A percentile compares a stretch with the other conserved stretches of the same genome.
Evolutionary conservation across 2,888 invertebrate genomes (phyloP).

Genomic region (Euspilapteryx auroguttella): DNA sequence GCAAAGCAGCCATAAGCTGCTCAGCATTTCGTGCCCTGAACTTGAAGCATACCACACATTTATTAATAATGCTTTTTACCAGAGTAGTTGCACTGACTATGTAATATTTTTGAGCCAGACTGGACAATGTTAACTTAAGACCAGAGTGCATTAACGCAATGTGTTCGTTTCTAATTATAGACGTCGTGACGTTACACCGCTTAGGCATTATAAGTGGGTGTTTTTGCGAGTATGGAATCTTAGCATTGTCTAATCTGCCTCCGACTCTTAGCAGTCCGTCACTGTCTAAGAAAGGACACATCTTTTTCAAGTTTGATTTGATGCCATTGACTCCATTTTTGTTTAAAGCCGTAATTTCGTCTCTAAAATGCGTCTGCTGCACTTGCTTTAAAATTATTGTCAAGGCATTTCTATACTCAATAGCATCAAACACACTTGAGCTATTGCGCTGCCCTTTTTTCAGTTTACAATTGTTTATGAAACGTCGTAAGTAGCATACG

Average conservation of each 20-base stretch:
- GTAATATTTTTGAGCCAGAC: no score
- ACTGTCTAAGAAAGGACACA: conserved; percentile 3
- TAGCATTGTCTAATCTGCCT: conserved; percentile 2
- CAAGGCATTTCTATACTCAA: background rate
- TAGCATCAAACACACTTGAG: no score
- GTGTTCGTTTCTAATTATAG: no score
- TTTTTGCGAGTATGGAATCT: conserved; percentile 1
- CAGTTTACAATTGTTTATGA: background rate
- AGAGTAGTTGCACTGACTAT: no score
- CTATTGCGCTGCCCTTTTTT: background rate
- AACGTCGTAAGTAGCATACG: background rate
- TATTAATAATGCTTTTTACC: no score
- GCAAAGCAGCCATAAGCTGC: no score
- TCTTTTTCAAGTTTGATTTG: background rate
- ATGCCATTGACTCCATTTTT: background rate
- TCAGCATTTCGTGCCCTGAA: no score
- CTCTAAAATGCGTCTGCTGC: background rate
- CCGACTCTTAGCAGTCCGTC: conserved; percentile 1
- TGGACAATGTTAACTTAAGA: no score
- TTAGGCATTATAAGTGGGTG: no score
- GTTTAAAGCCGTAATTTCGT: background rate
- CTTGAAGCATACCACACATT: no score
- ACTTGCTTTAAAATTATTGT: background rate
- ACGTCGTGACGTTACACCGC: no score
- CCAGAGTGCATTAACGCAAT: no score